Conservation (phyloP, 2,888 invertebrate genomes). For the Sarcophaga subvicina region DNA sequence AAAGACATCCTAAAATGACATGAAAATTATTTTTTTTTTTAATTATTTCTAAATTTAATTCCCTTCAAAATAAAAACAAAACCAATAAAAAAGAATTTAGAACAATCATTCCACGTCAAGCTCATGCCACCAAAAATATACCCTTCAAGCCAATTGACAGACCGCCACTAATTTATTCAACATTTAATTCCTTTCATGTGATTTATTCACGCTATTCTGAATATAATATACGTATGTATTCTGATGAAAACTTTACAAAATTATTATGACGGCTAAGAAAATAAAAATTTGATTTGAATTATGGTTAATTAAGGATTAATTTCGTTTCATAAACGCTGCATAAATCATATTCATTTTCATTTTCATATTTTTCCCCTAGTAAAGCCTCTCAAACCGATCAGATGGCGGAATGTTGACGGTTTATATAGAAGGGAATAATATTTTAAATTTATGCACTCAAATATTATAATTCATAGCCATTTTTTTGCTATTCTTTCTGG, state of each 20-base stretch:
- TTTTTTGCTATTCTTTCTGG: not conserved
- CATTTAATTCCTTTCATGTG: constrained; percentile 51
- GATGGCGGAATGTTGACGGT: not conserved
- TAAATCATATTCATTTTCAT: constrained; percentile 55
- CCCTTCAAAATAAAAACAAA: not conserved
- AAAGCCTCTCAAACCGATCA: too few relatives aligned
- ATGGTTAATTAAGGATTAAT: constrained; percentile 68
- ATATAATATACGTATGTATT: not conserved
- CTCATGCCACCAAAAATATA: not conserved
- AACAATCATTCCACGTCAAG: not conserved
- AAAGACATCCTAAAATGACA: too few relatives aligned
- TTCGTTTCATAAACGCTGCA: constrained; percentile 67
- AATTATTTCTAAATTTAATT: too few relatives aligned
- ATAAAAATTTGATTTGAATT: constrained; percentile 59
- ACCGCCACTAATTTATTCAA: constrained; percentile 52
- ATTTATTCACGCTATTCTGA: constrained; percentile 9
- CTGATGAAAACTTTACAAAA: too few relatives aligned
- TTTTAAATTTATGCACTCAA: constrained; percentile 32
- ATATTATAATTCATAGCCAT: constrained; percentile 36
- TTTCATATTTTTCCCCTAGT: not conserved
- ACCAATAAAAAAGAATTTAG: not conserved
- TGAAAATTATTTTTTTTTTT: too few relatives aligned
- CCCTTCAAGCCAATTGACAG: constrained; percentile 34
- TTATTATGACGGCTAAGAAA: not conserved
- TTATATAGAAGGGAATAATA: constrained; percentile 23